These are phyloP conservation scores for Sitta europaea DNA, from an alignment of 2,113 vertebrate genomes.

Conservation along the genomic window DNA sequence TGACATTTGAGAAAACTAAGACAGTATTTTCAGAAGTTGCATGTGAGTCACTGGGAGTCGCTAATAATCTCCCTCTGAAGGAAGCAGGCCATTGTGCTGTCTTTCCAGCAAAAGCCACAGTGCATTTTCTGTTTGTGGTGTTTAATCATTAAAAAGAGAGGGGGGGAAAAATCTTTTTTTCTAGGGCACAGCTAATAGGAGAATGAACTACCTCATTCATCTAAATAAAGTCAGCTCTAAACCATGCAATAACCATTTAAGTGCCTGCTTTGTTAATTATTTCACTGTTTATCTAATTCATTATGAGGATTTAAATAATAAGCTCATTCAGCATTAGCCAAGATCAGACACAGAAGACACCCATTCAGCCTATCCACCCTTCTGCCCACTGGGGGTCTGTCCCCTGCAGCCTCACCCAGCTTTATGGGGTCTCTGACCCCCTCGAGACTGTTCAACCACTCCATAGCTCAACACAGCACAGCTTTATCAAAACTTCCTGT, in stretches of 20 bases:
- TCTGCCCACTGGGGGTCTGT: background rate
- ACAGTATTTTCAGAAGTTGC: background rate
- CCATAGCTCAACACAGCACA: background rate
- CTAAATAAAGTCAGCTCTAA: slow-evolving; percentile 17
- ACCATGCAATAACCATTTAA: slow-evolving; percentile 15
- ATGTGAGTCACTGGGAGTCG: background rate
- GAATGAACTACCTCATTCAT: slow-evolving; percentile 15
- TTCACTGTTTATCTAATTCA: slow-evolving; percentile 14
- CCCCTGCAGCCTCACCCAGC: background rate
- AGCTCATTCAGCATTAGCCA: background rate
- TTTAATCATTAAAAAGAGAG: background rate
- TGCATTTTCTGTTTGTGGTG: background rate
- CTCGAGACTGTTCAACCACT: background rate
- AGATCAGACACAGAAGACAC: background rate
- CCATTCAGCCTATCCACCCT: background rate
- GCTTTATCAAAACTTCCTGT: background rate
- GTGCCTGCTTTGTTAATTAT: slow-evolving; percentile 27
- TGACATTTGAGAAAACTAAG: background rate
- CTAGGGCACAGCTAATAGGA: background rate
- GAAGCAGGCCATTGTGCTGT: background rate
- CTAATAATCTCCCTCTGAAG: background rate
- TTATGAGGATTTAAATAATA: slow-evolving; percentile 5
- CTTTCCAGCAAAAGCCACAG: background rate
- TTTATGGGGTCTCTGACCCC: background rate
- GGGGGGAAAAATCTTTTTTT: background rate